Conservation (phyloP, 2,797 vertebrate species). For the Siniperca undulata region DNA sequence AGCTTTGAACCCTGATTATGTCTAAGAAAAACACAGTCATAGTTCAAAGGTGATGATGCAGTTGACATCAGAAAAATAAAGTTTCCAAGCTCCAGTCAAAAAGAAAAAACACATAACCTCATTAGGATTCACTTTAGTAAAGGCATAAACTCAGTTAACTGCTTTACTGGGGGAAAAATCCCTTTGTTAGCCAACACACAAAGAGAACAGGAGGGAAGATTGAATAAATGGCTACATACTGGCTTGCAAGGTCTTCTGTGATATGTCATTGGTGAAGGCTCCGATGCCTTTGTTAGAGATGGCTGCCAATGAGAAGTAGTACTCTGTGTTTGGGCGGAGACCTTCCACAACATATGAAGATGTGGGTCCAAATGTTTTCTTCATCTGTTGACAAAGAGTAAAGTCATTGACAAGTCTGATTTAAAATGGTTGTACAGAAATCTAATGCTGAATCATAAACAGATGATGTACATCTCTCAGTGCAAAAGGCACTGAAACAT, state of each 20-base stretch:
- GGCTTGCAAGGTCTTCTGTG: conserved; percentile 97
- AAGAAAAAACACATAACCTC: conserved; percentile 24
- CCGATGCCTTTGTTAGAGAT: conserved; percentile 95
- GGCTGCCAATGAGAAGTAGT: conserved; percentile 95
- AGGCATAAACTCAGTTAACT: conserved; percentile 29
- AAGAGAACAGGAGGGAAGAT: conserved; percentile 50
- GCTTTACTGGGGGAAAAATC: conserved; percentile 33
- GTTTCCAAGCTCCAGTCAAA: conserved; percentile 26
- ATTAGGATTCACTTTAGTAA: conserved; percentile 36
- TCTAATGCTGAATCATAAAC: neutral
- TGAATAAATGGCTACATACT: conserved; percentile 91
- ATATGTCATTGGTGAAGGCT: conserved; percentile 95
- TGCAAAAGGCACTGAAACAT: neutral
- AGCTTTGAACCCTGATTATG: conserved; percentile 55
- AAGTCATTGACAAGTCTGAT: neutral
- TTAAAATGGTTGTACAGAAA: neutral
- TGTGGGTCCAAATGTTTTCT: conserved; percentile 90
- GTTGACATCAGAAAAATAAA: conserved; percentile 36
- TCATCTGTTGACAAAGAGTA: conserved; percentile 84
- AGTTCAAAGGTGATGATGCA: conserved; percentile 56
- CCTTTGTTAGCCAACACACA: conserved; percentile 64
- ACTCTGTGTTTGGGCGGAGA: conserved; percentile 95
- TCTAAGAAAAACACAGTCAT: conserved; percentile 57
- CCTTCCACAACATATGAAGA: conserved; percentile 92
- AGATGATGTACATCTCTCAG: neutral